Base-by-base conservation (phyloP, 2,888 invertebrate species). In the Ashinkailepas kermadecensis region DNA sequence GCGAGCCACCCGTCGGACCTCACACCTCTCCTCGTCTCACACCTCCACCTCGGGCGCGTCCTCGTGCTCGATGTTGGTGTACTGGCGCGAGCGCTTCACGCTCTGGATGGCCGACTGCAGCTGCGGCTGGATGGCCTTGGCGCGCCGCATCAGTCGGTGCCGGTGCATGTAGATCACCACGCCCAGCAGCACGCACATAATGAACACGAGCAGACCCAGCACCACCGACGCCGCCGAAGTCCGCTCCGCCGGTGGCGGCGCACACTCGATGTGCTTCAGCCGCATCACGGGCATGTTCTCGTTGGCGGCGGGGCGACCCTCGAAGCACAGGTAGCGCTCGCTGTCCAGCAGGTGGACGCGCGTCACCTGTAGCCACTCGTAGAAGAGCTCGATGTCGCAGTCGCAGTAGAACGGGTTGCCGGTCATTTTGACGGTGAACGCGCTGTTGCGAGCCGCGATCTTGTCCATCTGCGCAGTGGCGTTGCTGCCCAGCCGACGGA, bases 391-490 rank as follows among this genome's bases (percentile, higher is more conserved):
- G 57, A 92, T 88, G 78, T 86, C 82, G 82, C 87, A 87, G 84
- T 92, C 91, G 86, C 93, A 93, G 23, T 89, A 88, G 81, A 93
- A 91, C 0, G 92, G 92, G 88, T 94, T 94, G 1, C 89, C 88
- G 56, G 57, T 81, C n/a, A 84, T 70, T 70, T 81, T 81, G 23
- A 84, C 25, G 54, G 67, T 39, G 79, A 83, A 79, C 15, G 13
- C 54, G 15, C 59, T 65, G 10, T 82, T 80, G 56, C 79, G 59
- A 1, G 80, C 78, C 18, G 81, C 64, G 54, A 83, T 54, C 21
- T 74, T 62, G 56, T 84, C 84, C 62, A 84, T 79, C 10, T 78
- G 54, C 15, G 83, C 56, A 8, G 85, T 84, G 11, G 89, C 88
- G 39, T 89, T 88, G 58, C 15, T 13, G 59, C 88, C 89, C 64